phyloP scores from a whole-genome alignment of 2,888 invertebrate species.

The Dolichopus griseipennis region DNA sequence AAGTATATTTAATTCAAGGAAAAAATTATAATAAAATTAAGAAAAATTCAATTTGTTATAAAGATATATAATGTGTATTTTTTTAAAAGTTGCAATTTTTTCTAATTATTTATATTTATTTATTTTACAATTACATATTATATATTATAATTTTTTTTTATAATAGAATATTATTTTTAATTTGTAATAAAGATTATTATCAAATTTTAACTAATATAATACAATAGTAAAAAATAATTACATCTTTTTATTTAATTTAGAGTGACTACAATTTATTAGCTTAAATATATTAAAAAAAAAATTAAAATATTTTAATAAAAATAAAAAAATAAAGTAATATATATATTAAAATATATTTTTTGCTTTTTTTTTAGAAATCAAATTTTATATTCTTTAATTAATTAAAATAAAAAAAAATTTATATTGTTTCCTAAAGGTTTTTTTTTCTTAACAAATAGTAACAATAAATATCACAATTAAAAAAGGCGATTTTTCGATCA shows the following conservation, averaged over 20 bases:
- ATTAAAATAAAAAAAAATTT: background rate
- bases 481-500: background rate
- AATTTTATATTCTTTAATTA: background rate
- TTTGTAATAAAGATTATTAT: background rate
- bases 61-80: too few relatives aligned
- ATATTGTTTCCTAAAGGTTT: background rate
- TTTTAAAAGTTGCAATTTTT: too few relatives aligned
- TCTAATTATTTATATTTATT: background rate
- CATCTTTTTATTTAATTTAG: background rate
- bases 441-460: background rate
- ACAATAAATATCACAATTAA: conserved; percentile 1
- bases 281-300: background rate
- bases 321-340: background rate
- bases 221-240: background rate
- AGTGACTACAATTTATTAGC: background rate
- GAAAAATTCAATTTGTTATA: too few relatives aligned
- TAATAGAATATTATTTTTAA: background rate
- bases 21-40: too few relatives aligned
- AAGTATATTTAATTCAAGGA: too few relatives aligned
- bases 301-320: background rate
- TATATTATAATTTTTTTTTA: too few relatives aligned
- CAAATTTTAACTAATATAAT: background rate
- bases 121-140: too few relatives aligned
- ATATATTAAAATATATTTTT: background rate
- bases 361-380: background rate